These are phyloP conservation scores for Brachionus rotundiformis DNA, from an alignment of 1,140 invertebrate genomes.

Conservation along the genomic window DNA sequence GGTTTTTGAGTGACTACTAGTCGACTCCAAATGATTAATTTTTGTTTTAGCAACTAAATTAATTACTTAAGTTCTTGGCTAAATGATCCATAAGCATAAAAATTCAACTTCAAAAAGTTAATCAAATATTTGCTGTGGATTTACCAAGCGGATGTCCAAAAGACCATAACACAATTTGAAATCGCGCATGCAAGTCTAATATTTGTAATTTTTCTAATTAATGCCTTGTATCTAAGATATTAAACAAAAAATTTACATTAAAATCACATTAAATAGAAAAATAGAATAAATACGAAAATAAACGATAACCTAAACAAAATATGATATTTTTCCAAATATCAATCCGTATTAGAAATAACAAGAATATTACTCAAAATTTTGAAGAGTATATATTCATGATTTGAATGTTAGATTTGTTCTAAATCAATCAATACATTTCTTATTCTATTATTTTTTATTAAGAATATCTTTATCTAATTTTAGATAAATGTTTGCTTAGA, in stretches of 20 bases:
- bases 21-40: background rate
- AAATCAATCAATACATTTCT: background rate
- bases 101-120: background rate
- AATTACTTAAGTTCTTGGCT: background rate
- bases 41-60: conserved; percentile 13
- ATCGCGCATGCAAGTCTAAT: conserved; percentile 19
- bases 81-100: background rate
- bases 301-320: conserved; percentile 18
- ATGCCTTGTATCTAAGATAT: background rate
- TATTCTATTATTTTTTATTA: background rate
- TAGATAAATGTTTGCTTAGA: background rate
- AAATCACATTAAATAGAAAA: conserved; percentile 44
- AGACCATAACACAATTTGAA: background rate
- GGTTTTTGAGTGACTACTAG: background rate
- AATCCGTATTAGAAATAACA: conserved; percentile 10
- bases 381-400: background rate
- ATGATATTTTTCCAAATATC: conserved; percentile 38
- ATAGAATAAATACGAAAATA: conserved; percentile 10
- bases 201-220: conserved; percentile 46
- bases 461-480: background rate
- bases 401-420: background rate
- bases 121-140: conserved; percentile 12
- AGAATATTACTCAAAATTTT: conserved; percentile 7
- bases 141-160: conserved; percentile 8
- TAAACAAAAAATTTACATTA: conserved; percentile 32